Percentiles rank a stretch among this genome's conserved stretches.
Evolutionary conservation across 2,113 vertebrate genomes (phyloP).

Genomic region (Butorides virescens): DNA sequence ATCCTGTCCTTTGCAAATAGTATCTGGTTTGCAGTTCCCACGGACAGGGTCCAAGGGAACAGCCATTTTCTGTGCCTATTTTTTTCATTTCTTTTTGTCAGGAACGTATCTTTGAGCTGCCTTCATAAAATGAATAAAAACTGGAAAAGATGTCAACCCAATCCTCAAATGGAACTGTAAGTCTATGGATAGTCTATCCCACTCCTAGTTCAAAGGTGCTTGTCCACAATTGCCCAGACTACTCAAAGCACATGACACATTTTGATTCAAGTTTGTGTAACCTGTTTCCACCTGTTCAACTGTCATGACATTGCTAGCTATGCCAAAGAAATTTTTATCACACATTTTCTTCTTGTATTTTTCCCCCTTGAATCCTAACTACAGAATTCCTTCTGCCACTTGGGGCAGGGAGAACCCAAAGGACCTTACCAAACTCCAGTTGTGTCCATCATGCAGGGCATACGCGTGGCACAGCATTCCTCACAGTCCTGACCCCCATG

Average conservation of each 20-base stretch:
- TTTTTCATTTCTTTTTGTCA: background rate
- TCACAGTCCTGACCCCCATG: background rate
- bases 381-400: background rate
- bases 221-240: background rate
- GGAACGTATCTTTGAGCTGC: background rate
- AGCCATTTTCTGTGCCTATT: background rate
- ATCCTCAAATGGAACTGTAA: background rate
- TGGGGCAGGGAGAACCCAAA: background rate
- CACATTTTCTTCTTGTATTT: background rate
- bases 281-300: background rate
- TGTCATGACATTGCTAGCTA: background rate
- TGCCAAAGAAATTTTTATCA: background rate
- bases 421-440: background rate
- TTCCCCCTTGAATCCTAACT: background rate
- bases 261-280: background rate
- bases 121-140: background rate
- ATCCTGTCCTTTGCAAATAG: background rate
- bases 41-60: background rate
- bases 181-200: background rate
- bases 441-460: background rate
- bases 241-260: accelerated
- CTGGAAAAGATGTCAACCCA: background rate
- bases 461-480: accelerated
- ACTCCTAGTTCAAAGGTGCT: background rate
- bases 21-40: background rate